Conservation (phyloP, 2,113 vertebrate species). For the Maccullochella peelii region DNA sequence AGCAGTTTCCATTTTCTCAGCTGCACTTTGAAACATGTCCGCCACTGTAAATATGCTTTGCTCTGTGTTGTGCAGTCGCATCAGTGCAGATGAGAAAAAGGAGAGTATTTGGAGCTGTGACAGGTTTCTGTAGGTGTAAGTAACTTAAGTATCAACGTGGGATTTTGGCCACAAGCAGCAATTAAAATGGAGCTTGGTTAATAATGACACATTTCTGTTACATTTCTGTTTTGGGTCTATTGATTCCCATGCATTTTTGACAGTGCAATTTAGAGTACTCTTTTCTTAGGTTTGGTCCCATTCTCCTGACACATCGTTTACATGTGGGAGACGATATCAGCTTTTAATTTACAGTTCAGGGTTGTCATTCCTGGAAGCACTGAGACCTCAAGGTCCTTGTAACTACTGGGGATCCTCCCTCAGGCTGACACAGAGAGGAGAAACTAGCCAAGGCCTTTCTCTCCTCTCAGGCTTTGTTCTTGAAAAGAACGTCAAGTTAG, state of each 20-base stretch:
- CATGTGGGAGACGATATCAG: constrained; percentile 12
- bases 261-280: not conserved
- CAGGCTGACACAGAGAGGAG: constrained; percentile 21
- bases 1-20: constrained; percentile 33
- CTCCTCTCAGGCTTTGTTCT: constrained; percentile 34
- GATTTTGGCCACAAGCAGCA: not conserved
- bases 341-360: constrained; percentile 11
- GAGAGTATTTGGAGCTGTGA: not conserved
- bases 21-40: constrained; percentile 20
- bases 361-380: constrained; percentile 4
- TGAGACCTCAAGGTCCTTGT: constrained; percentile 15
- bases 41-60: constrained; percentile 47
- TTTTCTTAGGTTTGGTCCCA: constrained; percentile 3
- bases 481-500: constrained; percentile 26
- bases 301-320: constrained; percentile 10
- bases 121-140: not conserved
- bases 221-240: not conserved
- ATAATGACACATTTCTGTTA: not conserved
- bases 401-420: constrained; percentile 12
- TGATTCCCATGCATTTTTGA: not conserved
- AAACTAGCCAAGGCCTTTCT: constrained; percentile 20
- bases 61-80: constrained; percentile 6
- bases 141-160: constrained; percentile 27
- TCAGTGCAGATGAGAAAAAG: constrained; percentile 29
- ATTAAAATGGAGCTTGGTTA: not conserved